These are phyloP conservation scores for Alectoris magna DNA, from an alignment of 2,797 vertebrate species.

Conservation along the genomic window DNA sequence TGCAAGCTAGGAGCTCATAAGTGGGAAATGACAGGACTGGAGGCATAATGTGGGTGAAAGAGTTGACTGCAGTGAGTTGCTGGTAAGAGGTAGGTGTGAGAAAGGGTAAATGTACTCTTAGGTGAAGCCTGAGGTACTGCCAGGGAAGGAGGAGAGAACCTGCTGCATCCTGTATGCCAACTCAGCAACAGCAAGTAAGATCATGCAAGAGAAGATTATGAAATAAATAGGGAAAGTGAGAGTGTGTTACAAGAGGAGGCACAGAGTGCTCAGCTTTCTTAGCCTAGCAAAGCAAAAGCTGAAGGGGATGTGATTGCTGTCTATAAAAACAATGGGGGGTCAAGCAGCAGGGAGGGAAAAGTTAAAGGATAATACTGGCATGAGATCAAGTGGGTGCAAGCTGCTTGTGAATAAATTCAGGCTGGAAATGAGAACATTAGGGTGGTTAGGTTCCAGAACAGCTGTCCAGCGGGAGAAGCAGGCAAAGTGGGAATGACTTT, in stretches of 20 bases:
- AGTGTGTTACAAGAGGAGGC: background rate
- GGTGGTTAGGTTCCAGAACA: background rate
- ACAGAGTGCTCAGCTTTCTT: background rate
- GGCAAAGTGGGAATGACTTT: background rate
- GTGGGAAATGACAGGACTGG: background rate
- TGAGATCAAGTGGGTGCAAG: background rate
- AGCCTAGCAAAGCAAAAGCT: slow-evolving; percentile 2
- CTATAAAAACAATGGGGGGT: background rate
- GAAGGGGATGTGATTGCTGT: background rate
- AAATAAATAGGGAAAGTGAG: background rate
- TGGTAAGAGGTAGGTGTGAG: background rate
- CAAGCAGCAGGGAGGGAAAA: slow-evolving; percentile 11
- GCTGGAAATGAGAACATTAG: slow-evolving; percentile 20
- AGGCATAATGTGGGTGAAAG: background rate
- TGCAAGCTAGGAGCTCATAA: background rate
- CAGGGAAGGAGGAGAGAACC: background rate
- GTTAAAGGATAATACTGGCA: background rate
- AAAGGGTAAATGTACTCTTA: background rate
- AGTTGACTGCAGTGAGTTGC: background rate
- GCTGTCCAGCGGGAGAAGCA: background rate
- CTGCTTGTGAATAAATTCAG: slow-evolving; percentile 24
- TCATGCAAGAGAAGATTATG: background rate
- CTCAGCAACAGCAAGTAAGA: background rate
- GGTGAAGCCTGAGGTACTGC: background rate
- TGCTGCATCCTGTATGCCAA: background rate